Evolutionary conservation across 2,797 vertebrate genomes (phyloP).

Genomic region (Botia almorhae): DNA sequence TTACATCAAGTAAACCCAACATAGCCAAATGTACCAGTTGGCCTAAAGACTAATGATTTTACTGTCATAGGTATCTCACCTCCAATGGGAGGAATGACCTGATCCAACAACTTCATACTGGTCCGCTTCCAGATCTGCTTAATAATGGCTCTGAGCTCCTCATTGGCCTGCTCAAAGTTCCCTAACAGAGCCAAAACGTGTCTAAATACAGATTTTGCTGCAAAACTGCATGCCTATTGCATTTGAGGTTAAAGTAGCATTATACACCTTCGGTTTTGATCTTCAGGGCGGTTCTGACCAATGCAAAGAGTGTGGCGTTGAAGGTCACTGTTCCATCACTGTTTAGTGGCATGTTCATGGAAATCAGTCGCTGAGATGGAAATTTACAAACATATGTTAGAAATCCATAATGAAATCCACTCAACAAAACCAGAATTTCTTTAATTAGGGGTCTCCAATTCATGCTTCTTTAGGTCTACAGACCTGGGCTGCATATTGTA

Average conservation of each 20-base stretch:
- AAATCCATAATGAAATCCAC: background rate
- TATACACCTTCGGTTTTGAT: constrained; percentile 96
- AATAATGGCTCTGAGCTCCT: constrained; percentile 95
- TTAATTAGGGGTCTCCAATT: too few relatives aligned
- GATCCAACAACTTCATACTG: constrained; percentile 98
- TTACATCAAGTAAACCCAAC: background rate
- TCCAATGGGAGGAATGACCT: constrained; percentile 98
- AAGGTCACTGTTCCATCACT: constrained; percentile 97
- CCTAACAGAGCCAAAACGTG: constrained; percentile 74
- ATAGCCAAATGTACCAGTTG: background rate
- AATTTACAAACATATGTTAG: background rate
- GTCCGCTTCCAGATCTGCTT: constrained; percentile 99
- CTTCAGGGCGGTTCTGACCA: constrained; percentile 96
- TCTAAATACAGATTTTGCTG: background rate
- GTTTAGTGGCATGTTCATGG: constrained; percentile 99
- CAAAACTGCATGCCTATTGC: constrained; percentile 3
- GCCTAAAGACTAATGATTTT: background rate
- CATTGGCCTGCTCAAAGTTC: constrained; percentile 96
- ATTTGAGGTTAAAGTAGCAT: background rate
- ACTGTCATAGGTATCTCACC: constrained; percentile 70
- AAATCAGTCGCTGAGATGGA: constrained; percentile 85
- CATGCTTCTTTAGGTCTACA: too few relatives aligned
- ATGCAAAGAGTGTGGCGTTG: constrained; percentile 94
- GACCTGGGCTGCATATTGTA: too few relatives aligned
- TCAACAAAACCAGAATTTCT: background rate